Evolutionary conservation across 2,888 invertebrate genomes (phyloP).

Genomic region (Trichogramma dendrolimi): DNA sequence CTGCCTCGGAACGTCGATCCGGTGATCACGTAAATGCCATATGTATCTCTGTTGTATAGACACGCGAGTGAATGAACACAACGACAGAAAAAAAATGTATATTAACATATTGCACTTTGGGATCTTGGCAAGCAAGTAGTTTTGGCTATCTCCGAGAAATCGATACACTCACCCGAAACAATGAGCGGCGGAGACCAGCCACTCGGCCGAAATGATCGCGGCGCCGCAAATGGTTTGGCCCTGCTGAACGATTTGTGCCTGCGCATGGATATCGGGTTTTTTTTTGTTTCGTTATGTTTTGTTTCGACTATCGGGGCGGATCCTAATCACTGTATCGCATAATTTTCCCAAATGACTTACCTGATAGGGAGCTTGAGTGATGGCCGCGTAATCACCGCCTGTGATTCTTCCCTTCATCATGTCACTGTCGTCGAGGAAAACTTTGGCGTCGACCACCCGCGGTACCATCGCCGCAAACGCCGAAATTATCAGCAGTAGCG

Average conservation of each 20-base stretch:
- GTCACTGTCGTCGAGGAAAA: slow-evolving; percentile 7
- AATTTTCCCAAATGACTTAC: slow-evolving; percentile 13
- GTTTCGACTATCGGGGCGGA: not conserved
- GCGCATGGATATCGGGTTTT: not conserved
- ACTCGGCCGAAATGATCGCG: slow-evolving; percentile 21
- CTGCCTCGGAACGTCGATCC: slow-evolving; percentile 20
- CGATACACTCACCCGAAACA: slow-evolving; percentile 21
- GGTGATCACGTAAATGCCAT: slow-evolving; percentile 11
- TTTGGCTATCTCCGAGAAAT: not conserved
- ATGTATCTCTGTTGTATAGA: slow-evolving; percentile 8
- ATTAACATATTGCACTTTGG: not conserved
- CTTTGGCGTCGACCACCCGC: not conserved
- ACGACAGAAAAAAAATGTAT: not conserved
- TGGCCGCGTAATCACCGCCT: slow-evolving; percentile 18
- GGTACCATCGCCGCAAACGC: no score
- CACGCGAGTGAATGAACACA: not conserved
- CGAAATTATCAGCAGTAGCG: no score
- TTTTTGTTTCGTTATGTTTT: no score
- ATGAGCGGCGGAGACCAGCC: slow-evolving; percentile 26
- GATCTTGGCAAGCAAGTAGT: not conserved
- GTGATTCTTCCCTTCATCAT: slow-evolving; percentile 20
- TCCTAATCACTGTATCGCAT: no score
- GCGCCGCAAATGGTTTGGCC: slow-evolving; percentile 24
- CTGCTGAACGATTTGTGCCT: slow-evolving; percentile 25
- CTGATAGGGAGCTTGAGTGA: slow-evolving; percentile 23